Evolutionary conservation across 2,113 vertebrate species (phyloP), one percentile per base, ranked within the genome.

Genomic region (Callaeas wilsoni): DNA sequence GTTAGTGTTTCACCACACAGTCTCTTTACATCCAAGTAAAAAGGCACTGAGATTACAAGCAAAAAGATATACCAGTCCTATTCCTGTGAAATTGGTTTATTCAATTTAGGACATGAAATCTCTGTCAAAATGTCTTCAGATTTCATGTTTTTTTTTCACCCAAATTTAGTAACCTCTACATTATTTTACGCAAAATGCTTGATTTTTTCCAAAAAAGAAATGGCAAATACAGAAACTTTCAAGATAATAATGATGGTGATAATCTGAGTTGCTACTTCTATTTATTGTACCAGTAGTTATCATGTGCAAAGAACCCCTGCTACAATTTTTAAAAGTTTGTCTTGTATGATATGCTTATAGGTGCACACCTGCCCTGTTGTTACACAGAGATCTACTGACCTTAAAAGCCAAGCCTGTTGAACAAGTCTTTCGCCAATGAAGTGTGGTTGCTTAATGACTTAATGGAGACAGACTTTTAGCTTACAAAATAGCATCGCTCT

Each of bases 341-440:
- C 65, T 68, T 46, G 42, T 7, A 41, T 4, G 44, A 62, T 41
- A 41, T 2, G 35, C 49, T 78, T 55, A 19, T 3, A 84, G 41
- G 37, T 37, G 59, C 79, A 74, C 71, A 87, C 70, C 74, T 73
- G 75, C 78, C 46, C 81, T 71, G 86, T 8, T 84, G 42, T 30
- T 76, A 63, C 49, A 55, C 35, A 42, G 68, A 73, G 57, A 94
- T 87, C 71, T 27, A 67, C 82, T 46, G 89, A 94, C 91, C 94
- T 96, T 92, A 86, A 92, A 84, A 23, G 2, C 55, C 81, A 77
- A 91, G 59, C 68, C 83, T 64, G 91, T 50, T n/a, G 46, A 96
- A 95, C 18, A 27, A 70, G 60, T 93, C 62, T 94, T 97, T 90
- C 94, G 95, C 92, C 83, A 91, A 68, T 13, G 42, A 93, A 96